These are phyloP conservation scores for Pyrrhia umbra DNA, from an alignment of 2,888 invertebrate genomes.

Conservation along the genomic window DNA sequence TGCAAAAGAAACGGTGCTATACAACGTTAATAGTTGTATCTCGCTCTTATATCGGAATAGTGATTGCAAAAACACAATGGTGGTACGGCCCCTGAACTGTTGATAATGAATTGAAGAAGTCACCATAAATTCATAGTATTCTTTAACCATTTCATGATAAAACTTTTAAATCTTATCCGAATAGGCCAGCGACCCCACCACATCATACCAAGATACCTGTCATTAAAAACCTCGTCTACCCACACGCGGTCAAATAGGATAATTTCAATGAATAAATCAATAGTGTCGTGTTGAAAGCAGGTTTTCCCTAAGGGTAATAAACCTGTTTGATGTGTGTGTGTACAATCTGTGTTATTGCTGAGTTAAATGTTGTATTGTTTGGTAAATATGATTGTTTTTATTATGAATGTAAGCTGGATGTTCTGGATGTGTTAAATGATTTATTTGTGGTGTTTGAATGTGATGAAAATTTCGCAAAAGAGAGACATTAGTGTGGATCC, in stretches of 20 bases:
- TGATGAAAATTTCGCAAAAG: too few relatives aligned
- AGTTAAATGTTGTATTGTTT: conserved; percentile 52
- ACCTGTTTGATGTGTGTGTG: conserved; percentile 59
- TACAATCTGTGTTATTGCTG: conserved; percentile 45
- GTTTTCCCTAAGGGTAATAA: conserved; percentile 75
- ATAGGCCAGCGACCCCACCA: conserved; percentile 1
- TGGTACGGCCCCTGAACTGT: too few relatives aligned
- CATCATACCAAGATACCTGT: conserved; percentile 48
- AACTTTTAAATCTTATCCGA: conserved; percentile 19
- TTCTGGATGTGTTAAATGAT: background rate
- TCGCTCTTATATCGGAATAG: too few relatives aligned
- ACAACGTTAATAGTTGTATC: too few relatives aligned
- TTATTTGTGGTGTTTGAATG: background rate
- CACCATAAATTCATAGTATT: too few relatives aligned
- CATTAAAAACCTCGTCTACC: conserved; percentile 56
- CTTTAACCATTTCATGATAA: conserved; percentile 11
- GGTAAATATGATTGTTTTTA: conserved; percentile 33
- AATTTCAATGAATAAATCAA: conserved; percentile 74
- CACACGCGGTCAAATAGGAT: conserved; percentile 49
- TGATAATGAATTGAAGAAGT: too few relatives aligned
- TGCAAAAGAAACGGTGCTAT: too few relatives aligned
- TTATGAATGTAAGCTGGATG: conserved; percentile 17
- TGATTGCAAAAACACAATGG: too few relatives aligned
- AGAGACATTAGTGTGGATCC: too few relatives aligned
- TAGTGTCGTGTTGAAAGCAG: conserved; percentile 72